Conservation (phyloP, 1,140 invertebrate species). For the Macrostomum lignano region DNA sequence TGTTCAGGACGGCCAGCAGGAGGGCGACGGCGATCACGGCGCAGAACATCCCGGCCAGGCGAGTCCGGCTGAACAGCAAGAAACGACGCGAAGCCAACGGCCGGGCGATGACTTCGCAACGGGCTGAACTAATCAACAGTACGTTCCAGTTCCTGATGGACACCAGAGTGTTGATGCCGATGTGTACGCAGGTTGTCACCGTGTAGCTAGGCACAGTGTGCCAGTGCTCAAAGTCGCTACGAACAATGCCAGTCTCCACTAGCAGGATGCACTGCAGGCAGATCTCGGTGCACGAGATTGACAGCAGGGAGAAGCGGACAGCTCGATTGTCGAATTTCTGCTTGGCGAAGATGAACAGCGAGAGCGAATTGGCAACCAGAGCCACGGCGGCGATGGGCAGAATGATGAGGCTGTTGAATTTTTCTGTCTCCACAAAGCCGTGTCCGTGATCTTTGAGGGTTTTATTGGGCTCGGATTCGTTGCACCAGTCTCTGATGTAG, state of each 20-base stretch:
- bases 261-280: neutral
- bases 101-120: neutral
- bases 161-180: neutral
- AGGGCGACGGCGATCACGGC: neutral
- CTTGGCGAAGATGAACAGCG: neutral
- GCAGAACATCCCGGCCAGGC: neutral
- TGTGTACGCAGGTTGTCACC: neutral
- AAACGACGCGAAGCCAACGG: neutral
- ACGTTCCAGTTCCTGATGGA: conserved; percentile 1
- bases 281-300: neutral
- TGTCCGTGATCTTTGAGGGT: too few relatives aligned
- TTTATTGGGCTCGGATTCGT: too few relatives aligned
- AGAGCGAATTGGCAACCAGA: conserved; percentile 2
- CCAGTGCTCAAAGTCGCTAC: neutral
- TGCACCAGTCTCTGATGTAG: too few relatives aligned
- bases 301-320: neutral
- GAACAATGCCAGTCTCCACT: neutral
- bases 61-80: neutral
- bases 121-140: neutral
- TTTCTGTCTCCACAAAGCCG: too few relatives aligned
- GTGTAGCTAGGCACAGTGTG: neutral
- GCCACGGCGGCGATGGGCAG: too few relatives aligned
- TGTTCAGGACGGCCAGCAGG: neutral
- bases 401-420: too few relatives aligned
- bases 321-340: conserved; percentile 2